Evolutionary conservation across 2,113 vertebrate genomes (phyloP).

Genomic region (Solea solea): DNA sequence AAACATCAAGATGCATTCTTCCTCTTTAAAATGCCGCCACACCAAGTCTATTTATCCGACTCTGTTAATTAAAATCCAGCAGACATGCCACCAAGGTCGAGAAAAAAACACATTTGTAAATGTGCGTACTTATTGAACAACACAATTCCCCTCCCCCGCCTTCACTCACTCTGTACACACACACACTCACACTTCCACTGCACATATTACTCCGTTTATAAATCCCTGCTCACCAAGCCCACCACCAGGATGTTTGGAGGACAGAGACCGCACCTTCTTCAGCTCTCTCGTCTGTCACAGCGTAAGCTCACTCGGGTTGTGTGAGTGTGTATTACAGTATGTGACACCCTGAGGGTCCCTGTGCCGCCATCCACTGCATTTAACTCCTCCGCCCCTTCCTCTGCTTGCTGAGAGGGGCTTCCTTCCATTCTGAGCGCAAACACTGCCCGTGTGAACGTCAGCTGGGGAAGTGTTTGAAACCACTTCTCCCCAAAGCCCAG

Average conservation of each 20-base stretch:
- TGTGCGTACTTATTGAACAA: conserved; percentile 29
- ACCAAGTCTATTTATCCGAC: conserved; percentile 40
- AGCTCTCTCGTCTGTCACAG: conserved; percentile 57
- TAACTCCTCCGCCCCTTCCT: conserved; percentile 64
- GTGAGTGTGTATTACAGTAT: conserved; percentile 36
- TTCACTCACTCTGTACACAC: background rate
- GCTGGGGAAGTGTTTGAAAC: conserved; percentile 58
- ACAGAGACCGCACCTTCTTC: conserved; percentile 52
- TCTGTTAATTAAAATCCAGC: conserved; percentile 68
- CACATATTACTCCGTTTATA: conserved; percentile 36
- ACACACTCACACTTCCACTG: background rate
- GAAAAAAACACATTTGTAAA: conserved; percentile 39
- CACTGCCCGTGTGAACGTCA: conserved; percentile 42
- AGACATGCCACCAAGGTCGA: conserved; percentile 59
- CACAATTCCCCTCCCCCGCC: background rate
- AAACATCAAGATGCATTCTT: conserved; percentile 1
- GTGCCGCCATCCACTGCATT: conserved; percentile 76
- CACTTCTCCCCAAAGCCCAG: conserved; percentile 80
- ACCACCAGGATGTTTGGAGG: conserved; percentile 61
- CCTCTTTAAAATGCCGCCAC: conserved; percentile 11
- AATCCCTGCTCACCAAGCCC: conserved; percentile 20
- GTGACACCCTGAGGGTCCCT: conserved; percentile 57
- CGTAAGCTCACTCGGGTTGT: conserved; percentile 34
- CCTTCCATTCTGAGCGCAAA: conserved; percentile 44
- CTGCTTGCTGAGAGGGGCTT: conserved; percentile 24